Base-by-base conservation (phyloP, 2,797 vertebrate genomes). In the Scolopax rusticola region DNA sequence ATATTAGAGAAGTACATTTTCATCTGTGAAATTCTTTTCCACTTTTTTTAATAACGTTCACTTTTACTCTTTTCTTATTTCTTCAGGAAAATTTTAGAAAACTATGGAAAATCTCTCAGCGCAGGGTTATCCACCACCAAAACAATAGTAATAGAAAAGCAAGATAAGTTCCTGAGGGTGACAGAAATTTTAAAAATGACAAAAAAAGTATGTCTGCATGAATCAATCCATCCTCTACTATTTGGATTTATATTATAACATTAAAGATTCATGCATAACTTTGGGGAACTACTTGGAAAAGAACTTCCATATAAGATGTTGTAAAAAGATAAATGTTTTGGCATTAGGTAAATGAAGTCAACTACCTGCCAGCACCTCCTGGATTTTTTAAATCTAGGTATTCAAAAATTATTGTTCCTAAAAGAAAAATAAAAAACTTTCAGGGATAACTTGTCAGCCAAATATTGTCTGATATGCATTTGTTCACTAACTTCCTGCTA, bases 171-270 rank as follows among this genome's bases (percentile, higher is more conserved):
- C 8, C 36, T 67, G 41, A 48, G 10, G 47, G 4, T 61, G 24
- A 11, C 23, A 50, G 32, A 84, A 23, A 4, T 56, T 61, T 83
- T 53, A 36, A 79, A 60, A 36, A 40, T 40, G 11, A 8, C 16
- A 28, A 15, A 14, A 21, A 20, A 36, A 9, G 15, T 5, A 40
- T 18, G 2, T 2, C 6, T 33, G 9, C 2, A 24, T 1, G 3
- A 47, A 5, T 45, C 19, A 73, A 32, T 48, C 20, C 1, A 28
- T 32, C 0, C 1, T 56, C 6, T 76, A 4, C 9, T 41, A 8
- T 40, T 61, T 70, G 24, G 10, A 48, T 28, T 54, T 73, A 19
- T 8, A 48, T 23, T 50, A 25, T 11, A 12, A 60, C 7, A 24
- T 56, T 80, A n/a, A 77, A 77, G 3, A 24, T 60, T 75, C 12